These are phyloP conservation scores for Mythimna impura DNA, from an alignment of 2,888 invertebrate genomes.

Conservation along the genomic window DNA sequence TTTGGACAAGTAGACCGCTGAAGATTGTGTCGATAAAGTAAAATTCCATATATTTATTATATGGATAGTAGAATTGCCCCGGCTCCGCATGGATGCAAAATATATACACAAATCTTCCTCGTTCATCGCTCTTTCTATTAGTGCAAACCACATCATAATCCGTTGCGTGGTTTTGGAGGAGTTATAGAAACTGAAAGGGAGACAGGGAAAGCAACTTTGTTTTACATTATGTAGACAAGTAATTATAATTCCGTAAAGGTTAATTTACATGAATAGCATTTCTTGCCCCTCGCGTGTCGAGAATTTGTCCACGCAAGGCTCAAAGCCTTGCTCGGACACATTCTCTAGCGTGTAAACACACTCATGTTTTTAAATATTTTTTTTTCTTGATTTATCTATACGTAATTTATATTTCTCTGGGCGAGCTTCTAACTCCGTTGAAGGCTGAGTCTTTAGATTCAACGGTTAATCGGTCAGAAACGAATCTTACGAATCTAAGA, in stretches of 20 bases:
- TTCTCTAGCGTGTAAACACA: too few relatives aligned
- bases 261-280: background rate
- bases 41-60: background rate
- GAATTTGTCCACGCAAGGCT: background rate
- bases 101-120: too few relatives aligned
- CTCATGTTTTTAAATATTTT: too few relatives aligned
- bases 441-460: background rate
- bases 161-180: too few relatives aligned
- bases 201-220: too few relatives aligned
- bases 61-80: background rate
- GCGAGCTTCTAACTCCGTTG: background rate
- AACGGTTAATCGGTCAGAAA: background rate
- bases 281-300: background rate
- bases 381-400: too few relatives aligned
- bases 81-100: too few relatives aligned
- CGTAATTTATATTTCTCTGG: background rate
- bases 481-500: background rate
- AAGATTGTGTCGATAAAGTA: background rate
- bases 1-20: background rate
- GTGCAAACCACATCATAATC: too few relatives aligned
- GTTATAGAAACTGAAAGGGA: too few relatives aligned
- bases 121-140: too few relatives aligned
- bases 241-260: background rate
- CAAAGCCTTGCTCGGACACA: too few relatives aligned
- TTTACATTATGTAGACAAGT: too few relatives aligned